Evolutionary conservation across 2,113 vertebrate species (phyloP), one percentile per base, ranked within the genome.

Genomic region (Pluvialis apricaria): DNA sequence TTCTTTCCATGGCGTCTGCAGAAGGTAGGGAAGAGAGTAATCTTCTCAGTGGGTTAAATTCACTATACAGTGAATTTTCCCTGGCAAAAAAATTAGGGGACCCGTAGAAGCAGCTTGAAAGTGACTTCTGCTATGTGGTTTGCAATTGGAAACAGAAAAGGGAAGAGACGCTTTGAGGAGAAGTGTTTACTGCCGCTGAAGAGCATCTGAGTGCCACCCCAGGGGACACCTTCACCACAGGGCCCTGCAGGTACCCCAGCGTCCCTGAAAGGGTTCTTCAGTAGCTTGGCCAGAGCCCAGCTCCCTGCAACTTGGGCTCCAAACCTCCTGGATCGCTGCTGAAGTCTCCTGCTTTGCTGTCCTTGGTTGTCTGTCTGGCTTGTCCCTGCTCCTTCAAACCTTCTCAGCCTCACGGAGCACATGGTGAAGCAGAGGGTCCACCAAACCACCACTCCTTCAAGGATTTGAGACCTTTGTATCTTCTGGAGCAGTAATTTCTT

Each of bases 371-470:
- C 17, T 24, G 25, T 19, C 36, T 47, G 13, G 45, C 31, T 61
- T n/a, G 20, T 42, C 22, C 4, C 15, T 36, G 34, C 34, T 66
- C 51, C 72, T 92, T 72, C 65, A 54, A 78, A 78, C 38, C 44
- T 78, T 36, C 40, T 38, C 31, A 19, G 40, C 32, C 5, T 85
- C 13, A 12, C 0, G 0, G 34, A 29, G 38, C 19, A 26, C 2
- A 0, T 31, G 28, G 10, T 52, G 72, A 31, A 70, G 51, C 62
- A 76, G 31, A 66, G 12, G 6, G 15, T 71, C 70, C 38, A 70
- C 42, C 76, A 52, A 51, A 36, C 64, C 51, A 42, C 26, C 5
- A 1, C 21, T 34, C 11, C 29, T 51, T 32, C 15, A 15, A 60
- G 51, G 64, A 21, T 42, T 25, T 60, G 51, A 20, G 34, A 44